Conservation (phyloP, 2,113 vertebrate genomes). For the Apus apus region DNA sequence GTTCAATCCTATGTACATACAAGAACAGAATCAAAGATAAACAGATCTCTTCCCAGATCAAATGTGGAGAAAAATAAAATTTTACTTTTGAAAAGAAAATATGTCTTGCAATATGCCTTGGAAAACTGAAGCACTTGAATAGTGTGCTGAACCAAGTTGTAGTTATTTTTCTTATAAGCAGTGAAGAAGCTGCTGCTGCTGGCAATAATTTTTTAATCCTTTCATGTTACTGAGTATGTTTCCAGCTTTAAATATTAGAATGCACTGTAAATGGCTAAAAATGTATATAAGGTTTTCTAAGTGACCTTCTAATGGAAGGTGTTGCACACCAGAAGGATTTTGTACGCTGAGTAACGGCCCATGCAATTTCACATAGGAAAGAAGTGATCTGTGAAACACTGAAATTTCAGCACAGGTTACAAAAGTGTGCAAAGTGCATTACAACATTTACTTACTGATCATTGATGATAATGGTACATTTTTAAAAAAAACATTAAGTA, state of each 20-base stretch:
- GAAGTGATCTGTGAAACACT: neutral
- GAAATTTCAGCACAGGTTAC: neutral
- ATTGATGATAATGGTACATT: neutral
- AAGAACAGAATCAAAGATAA: neutral
- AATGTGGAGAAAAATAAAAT: neutral
- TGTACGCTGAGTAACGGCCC: neutral
- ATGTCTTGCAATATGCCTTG: neutral
- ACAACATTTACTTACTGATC: neutral
- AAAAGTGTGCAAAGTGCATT: neutral
- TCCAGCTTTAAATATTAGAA: neutral
- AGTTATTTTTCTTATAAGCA: neutral
- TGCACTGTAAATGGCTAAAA: neutral
- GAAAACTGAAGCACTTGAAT: neutral
- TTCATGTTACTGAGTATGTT: neutral
- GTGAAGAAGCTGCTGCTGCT: neutral
- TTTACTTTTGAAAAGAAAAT: neutral
- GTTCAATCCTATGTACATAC: accelerated
- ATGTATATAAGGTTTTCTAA: neutral
- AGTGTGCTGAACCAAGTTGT: neutral
- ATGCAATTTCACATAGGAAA: neutral
- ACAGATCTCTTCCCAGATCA: neutral
- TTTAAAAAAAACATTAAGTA: neutral
- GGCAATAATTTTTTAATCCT: neutral
- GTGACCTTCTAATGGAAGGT: neutral
- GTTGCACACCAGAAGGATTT: neutral